Evolutionary conservation across 2,888 invertebrate species (phyloP).

Genomic region (Dryadula phaetusa): DNA sequence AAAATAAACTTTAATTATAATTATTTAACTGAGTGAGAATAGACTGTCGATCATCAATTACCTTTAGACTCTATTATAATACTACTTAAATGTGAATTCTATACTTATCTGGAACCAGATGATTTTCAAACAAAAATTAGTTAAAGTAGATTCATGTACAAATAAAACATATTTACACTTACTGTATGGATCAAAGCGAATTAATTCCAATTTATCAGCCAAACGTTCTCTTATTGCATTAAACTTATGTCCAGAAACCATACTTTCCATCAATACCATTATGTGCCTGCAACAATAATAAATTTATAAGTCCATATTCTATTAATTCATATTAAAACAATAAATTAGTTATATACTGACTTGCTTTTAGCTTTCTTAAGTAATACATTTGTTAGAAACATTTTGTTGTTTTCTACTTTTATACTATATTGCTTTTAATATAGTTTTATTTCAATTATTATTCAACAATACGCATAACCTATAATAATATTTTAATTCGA

Average conservation of each 20-base stretch:
- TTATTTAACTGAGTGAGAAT: too few relatives aligned
- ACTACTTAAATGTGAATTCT: too few relatives aligned
- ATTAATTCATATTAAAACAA: background rate
- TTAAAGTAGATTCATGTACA: background rate
- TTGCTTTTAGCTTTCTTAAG: conserved; percentile 91
- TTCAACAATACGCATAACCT: conserved; percentile 1
- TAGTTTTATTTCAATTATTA: background rate
- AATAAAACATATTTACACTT: conserved; percentile 68
- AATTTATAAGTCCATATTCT: background rate
- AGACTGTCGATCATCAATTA: too few relatives aligned
- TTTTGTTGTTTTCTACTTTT: conserved; percentile 53
- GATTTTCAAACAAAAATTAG: background rate
- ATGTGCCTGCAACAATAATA: conserved; percentile 84
- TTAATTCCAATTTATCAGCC: conserved; percentile 90
- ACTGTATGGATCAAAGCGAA: conserved; percentile 92
- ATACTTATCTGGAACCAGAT: too few relatives aligned
- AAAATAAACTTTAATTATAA: too few relatives aligned
- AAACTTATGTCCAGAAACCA: conserved; percentile 90
- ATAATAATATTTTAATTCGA: background rate
- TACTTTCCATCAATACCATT: conserved; percentile 92
- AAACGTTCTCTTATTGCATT: conserved; percentile 88
- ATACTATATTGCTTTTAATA: background rate
- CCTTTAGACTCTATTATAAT: too few relatives aligned
- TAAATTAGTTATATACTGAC: conserved; percentile 79
- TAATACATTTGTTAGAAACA: conserved; percentile 89